Percentiles rank a stretch among this genome's conserved stretches.
Conservation (phyloP, 2,113 vertebrate species). For the Danionella cerebrum region DNA sequence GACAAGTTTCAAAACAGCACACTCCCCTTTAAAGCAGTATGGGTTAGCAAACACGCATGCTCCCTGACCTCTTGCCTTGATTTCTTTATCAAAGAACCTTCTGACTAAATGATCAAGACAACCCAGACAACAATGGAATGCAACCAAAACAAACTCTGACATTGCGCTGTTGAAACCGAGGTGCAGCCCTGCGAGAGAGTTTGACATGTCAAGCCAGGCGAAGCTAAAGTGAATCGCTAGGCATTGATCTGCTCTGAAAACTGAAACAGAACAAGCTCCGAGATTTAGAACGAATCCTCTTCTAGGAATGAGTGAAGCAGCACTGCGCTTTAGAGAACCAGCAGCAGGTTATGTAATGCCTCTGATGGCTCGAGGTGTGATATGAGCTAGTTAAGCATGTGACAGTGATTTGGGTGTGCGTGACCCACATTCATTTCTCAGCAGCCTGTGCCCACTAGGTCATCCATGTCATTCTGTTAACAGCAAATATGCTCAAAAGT, state of each 20-base stretch:
- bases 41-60: slow-evolving; percentile 29
- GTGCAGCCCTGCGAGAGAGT: background rate
- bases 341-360: slow-evolving; percentile 64
- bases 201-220: slow-evolving; percentile 31
- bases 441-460: slow-evolving; percentile 20
- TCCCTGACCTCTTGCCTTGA: background rate
- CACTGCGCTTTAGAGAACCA: slow-evolving; percentile 50
- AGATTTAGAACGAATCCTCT: slow-evolving; percentile 31
- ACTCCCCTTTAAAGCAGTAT: slow-evolving; percentile 40
- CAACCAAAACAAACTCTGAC: slow-evolving; percentile 47
- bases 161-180: slow-evolving; percentile 22
- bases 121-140: slow-evolving; percentile 28
- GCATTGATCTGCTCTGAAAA: background rate
- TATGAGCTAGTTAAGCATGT: slow-evolving; percentile 65
- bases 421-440: slow-evolving; percentile 58
- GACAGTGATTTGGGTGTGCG: slow-evolving; percentile 53
- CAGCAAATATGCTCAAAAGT: background rate
- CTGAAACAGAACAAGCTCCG: background rate
- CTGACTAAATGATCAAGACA: slow-evolving; percentile 36
- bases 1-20: slow-evolving; percentile 46
- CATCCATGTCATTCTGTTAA: slow-evolving; percentile 4
- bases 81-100: slow-evolving; percentile 6
- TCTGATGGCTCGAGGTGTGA: slow-evolving; percentile 60
- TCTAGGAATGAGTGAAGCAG: slow-evolving; percentile 40
- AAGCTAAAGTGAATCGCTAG: background rate